A percentile compares a stretch with the other conserved stretches of the same genome.
Conservation (phyloP, 30 jellyfish, hydroid and myxozoan genomes). For the Pseudorhiza aurosa region DNA sequence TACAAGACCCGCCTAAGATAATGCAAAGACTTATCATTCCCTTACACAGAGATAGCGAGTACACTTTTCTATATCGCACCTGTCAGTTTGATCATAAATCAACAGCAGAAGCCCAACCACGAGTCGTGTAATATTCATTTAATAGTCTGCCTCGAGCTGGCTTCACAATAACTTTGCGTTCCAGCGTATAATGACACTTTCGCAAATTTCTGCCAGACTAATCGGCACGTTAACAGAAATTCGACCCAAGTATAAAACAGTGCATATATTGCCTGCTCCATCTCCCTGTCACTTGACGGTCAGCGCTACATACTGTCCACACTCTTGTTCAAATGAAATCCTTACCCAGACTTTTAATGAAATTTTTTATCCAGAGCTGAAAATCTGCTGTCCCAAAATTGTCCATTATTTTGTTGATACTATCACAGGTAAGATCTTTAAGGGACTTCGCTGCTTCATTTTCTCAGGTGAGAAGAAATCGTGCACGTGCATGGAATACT, state of each 20-base stretch:
- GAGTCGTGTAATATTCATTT: slow-evolving; percentile 34
- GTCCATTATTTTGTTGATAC: too few relatives aligned
- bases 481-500: too few relatives aligned
- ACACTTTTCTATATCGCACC: neutral
- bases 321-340: too few relatives aligned
- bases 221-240: slow-evolving; percentile 21
- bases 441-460: too few relatives aligned
- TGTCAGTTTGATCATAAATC: slow-evolving; percentile 21
- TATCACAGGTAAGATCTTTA: too few relatives aligned
- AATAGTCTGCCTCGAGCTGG: neutral
- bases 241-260: slow-evolving; percentile 2
- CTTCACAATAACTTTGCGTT: neutral
- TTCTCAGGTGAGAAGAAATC: too few relatives aligned
- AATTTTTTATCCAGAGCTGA: too few relatives aligned
- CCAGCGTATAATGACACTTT: neutral
- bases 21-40: neutral
- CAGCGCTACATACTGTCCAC: neutral
- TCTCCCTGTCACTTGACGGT: neutral
- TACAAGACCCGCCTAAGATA: neutral
- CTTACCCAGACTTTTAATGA: too few relatives aligned
- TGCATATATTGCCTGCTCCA: too few relatives aligned
- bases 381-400: too few relatives aligned
- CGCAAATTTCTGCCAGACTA: neutral
- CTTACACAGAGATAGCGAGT: neutral
- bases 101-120: slow-evolving; percentile 16